Conservation (phyloP, 2,888 invertebrate genomes). For the Artemia sinica region DNA sequence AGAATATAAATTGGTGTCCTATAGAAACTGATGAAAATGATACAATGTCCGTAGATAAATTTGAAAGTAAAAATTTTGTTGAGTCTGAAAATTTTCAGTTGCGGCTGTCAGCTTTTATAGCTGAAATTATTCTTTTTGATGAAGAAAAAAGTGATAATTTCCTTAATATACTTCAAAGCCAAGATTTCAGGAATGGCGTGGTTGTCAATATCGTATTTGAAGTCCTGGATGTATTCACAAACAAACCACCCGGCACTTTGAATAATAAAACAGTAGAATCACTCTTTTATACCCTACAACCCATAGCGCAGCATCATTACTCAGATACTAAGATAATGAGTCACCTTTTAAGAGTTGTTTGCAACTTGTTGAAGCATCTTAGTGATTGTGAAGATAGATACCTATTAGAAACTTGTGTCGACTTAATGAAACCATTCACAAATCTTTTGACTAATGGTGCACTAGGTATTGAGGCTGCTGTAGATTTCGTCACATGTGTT, state of each 20-base stretch:
- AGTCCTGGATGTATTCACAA: background rate
- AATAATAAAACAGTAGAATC: background rate
- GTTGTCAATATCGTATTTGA: background rate
- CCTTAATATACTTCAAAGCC: background rate
- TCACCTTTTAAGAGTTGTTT: background rate
- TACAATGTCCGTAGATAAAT: background rate
- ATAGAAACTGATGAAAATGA: background rate
- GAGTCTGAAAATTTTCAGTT: background rate
- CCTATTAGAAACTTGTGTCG: background rate
- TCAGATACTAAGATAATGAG: background rate
- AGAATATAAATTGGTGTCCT: background rate
- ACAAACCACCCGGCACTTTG: background rate
- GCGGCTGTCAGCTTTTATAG: background rate
- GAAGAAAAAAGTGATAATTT: background rate
- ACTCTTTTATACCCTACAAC: background rate
- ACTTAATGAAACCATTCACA: constrained; percentile 6
- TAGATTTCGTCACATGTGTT: background rate
- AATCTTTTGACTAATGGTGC: background rate
- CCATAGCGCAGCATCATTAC: background rate
- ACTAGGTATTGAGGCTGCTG: background rate
- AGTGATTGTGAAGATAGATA: background rate
- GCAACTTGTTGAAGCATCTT: background rate
- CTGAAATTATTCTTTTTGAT: background rate
- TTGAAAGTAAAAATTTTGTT: background rate
- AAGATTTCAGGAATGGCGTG: background rate